A percentile compares a stretch with the other conserved stretches of the same genome.
Evolutionary conservation across 2,113 vertebrate genomes (phyloP).

Genomic region (Barnardius zonarius): DNA sequence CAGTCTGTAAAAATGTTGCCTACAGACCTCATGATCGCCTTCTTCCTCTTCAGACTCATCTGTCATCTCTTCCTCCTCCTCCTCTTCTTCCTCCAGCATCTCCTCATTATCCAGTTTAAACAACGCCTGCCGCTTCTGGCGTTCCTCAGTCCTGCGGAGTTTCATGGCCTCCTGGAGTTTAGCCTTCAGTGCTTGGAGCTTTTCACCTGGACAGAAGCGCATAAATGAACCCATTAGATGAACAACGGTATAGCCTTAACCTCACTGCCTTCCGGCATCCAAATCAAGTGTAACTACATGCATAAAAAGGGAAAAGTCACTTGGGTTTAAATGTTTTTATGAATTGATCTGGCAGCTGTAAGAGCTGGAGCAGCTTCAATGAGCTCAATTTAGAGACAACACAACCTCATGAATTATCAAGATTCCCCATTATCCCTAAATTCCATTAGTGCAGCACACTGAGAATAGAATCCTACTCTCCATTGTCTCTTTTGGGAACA

Average conservation of each 20-base stretch:
- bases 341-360: not conserved
- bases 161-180: constrained; percentile 95
- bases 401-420: not conserved
- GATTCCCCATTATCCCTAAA: not conserved
- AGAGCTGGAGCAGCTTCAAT: not conserved
- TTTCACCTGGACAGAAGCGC: constrained; percentile 79
- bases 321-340: not conserved
- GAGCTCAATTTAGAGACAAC: not conserved
- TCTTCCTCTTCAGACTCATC: constrained; percentile 83
- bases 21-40: constrained; percentile 60
- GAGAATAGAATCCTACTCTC: not conserved
- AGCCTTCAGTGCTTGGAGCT: constrained; percentile 88
- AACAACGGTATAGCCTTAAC: not conserved
- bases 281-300: not conserved
- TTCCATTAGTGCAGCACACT: not conserved
- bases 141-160: constrained; percentile 84
- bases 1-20: not conserved
- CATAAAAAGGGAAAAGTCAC: not conserved
- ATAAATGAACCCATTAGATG: not conserved
- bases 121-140: constrained; percentile 83
- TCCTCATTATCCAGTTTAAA: constrained; percentile 94
- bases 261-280: not conserved
- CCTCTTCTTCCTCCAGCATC: constrained; percentile 85
- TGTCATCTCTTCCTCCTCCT: constrained; percentile 88
- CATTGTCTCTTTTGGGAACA: not conserved